These are phyloP conservation scores for Drosophila guanche DNA, from an alignment of 1,140 invertebrate genomes.

Conservation along the genomic window DNA sequence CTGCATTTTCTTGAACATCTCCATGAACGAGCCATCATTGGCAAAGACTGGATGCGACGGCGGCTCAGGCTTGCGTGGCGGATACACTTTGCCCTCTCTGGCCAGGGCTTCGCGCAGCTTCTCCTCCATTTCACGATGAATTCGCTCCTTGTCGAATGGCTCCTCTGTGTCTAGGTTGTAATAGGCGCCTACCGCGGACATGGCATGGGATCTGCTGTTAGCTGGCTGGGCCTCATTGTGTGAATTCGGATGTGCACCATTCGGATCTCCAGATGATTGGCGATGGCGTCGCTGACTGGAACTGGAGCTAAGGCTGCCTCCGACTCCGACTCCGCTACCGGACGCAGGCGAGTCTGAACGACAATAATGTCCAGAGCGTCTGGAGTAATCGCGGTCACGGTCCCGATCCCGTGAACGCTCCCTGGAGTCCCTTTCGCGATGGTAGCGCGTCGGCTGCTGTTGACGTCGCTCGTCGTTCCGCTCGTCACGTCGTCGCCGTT, in stretches of 20 bases:
- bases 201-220: slow-evolving; percentile 30
- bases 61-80: slow-evolving; percentile 77
- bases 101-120: slow-evolving; percentile 75
- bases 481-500: slow-evolving; percentile 36
- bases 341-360: slow-evolving; percentile 32
- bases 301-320: neutral
- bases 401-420: slow-evolving; percentile 49
- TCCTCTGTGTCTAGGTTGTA: slow-evolving; percentile 75
- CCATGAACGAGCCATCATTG: slow-evolving; percentile 94
- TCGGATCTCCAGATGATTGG: slow-evolving; percentile 4
- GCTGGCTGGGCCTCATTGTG: slow-evolving; percentile 7
- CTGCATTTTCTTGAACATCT: slow-evolving; percentile 95
- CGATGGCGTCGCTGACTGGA: slow-evolving; percentile 17
- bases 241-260: slow-evolving; percentile 12
- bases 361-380: slow-evolving; percentile 50
- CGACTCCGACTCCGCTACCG: neutral
- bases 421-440: slow-evolving; percentile 40
- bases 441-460: slow-evolving; percentile 32
- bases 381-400: slow-evolving; percentile 37
- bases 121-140: slow-evolving; percentile 81
- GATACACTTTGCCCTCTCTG: slow-evolving; percentile 81
- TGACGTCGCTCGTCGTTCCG: slow-evolving; percentile 10
- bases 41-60: slow-evolving; percentile 86
- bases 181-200: slow-evolving; percentile 63
- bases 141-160: slow-evolving; percentile 80